Evolutionary conservation across 2,113 vertebrate genomes (phyloP).

Genomic region (Vombatus ursinus): DNA sequence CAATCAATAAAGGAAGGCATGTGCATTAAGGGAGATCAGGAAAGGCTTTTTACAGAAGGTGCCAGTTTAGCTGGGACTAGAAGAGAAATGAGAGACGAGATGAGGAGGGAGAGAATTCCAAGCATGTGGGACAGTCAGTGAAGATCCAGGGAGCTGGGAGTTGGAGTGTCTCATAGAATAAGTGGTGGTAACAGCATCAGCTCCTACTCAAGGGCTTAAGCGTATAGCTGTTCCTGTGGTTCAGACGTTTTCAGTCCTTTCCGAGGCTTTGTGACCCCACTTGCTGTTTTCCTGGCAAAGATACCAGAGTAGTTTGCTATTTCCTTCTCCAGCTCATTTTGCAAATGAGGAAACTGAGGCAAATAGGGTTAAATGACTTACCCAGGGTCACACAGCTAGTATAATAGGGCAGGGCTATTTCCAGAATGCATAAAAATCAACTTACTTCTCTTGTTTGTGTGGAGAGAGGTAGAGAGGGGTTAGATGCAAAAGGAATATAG

Average conservation of each 20-base stretch:
- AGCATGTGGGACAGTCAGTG: neutral
- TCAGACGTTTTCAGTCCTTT: neutral
- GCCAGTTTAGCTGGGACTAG: neutral
- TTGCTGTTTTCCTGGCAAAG: neutral
- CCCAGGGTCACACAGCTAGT: neutral
- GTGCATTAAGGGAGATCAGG: neutral
- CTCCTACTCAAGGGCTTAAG: neutral
- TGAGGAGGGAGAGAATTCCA: neutral
- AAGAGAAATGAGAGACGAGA: neutral
- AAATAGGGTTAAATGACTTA: neutral
- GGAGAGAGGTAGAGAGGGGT: neutral
- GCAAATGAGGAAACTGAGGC: neutral
- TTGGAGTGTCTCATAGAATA: neutral
- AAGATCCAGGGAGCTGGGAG: neutral
- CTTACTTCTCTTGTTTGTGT: neutral
- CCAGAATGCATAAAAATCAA: neutral
- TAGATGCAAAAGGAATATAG: neutral
- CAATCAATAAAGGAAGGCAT: neutral
- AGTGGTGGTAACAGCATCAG: neutral
- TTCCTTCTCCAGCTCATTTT: neutral
- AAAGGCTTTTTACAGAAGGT: neutral
- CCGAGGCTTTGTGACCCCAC: neutral
- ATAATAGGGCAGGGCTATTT: neutral
- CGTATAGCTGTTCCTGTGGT: neutral
- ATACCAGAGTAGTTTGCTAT: neutral